These are phyloP conservation scores for Omphaloscelis lunosa DNA, from an alignment of 2,888 invertebrate species.

Conservation along the genomic window DNA sequence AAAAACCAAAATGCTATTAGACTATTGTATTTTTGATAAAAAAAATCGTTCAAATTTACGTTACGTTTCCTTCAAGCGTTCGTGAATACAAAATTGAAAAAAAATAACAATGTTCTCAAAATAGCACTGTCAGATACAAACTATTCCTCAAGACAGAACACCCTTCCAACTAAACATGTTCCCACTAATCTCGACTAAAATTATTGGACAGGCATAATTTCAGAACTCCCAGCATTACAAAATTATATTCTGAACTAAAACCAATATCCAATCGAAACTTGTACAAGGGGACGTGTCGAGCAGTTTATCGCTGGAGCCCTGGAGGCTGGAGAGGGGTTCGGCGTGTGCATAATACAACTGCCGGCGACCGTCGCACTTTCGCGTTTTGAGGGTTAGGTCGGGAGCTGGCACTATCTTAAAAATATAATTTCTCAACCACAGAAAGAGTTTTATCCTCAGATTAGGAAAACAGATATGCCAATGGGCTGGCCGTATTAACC, in stretches of 20 bases:
- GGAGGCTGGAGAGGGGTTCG: slow-evolving; percentile 46
- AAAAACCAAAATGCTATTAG: neutral
- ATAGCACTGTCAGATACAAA: neutral
- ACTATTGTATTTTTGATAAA: neutral
- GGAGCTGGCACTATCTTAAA: slow-evolving; percentile 40
- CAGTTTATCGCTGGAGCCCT: slow-evolving; percentile 60
- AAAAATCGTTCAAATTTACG: no score
- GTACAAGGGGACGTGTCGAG: slow-evolving; percentile 61
- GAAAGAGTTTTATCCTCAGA: neutral
- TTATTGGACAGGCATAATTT: slow-evolving; percentile 29
- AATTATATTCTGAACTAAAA: slow-evolving; percentile 64
- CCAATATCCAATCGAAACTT: slow-evolving; percentile 69
- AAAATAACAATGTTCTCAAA: neutral
- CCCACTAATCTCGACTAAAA: slow-evolving; percentile 13
- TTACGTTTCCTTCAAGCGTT: no score
- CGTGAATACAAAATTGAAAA: no score
- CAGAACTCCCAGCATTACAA: slow-evolving; percentile 46
- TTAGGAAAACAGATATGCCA: neutral
- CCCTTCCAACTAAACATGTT: slow-evolving; percentile 4
- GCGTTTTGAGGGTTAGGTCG: slow-evolving; percentile 58
- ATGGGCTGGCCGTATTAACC: neutral
- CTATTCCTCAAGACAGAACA: neutral
- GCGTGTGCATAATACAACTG: slow-evolving; percentile 71
- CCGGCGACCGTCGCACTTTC: slow-evolving; percentile 65
- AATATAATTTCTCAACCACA: neutral